These are phyloP conservation scores for Tetramorium parvispinum DNA, from an alignment of 1,140 invertebrate genomes.

Conservation along the genomic window DNA sequence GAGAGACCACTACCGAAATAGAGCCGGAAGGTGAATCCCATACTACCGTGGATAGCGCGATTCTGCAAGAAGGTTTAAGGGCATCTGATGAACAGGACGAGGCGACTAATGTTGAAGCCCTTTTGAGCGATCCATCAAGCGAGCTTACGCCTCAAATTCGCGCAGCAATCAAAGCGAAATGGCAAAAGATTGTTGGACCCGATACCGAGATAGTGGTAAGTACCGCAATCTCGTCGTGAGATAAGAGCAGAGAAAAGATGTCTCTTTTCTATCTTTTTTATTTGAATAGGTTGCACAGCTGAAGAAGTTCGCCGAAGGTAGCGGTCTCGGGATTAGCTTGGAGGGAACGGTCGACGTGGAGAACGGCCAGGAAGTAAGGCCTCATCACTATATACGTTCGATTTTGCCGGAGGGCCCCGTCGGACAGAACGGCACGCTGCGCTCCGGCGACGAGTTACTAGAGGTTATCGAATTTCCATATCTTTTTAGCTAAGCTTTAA, in stretches of 20 bases:
- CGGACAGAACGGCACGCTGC: conserved; percentile 90
- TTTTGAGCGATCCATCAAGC: conserved; percentile 86
- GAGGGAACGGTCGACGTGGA: conserved; percentile 98
- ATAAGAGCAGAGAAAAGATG: neutral
- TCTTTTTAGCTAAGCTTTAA: neutral
- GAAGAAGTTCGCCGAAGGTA: conserved; percentile 94
- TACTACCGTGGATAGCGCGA: conserved; percentile 87
- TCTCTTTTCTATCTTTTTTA: neutral
- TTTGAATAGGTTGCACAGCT: conserved; percentile 90
- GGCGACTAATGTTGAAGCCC: conserved; percentile 84
- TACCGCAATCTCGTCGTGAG: conserved; percentile 8
- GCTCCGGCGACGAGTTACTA: conserved; percentile 88
- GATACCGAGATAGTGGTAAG: conserved; percentile 94
- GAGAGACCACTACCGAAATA: conserved; percentile 88
- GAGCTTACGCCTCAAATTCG: conserved; percentile 90
- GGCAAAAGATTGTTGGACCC: conserved; percentile 93
- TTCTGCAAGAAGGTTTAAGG: conserved; percentile 86
- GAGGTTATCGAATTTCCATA: conserved; percentile 85
- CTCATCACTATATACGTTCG: conserved; percentile 97
- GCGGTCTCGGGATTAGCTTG: conserved; percentile 97
- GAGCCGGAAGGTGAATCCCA: conserved; percentile 89
- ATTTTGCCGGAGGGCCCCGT: conserved; percentile 98
- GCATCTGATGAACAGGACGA: conserved; percentile 88
- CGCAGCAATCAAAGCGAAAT: conserved; percentile 92
- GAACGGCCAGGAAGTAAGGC: conserved; percentile 95